phyloP scores from a whole-genome alignment of 2,888 invertebrate species.

The Brenthis ino region DNA sequence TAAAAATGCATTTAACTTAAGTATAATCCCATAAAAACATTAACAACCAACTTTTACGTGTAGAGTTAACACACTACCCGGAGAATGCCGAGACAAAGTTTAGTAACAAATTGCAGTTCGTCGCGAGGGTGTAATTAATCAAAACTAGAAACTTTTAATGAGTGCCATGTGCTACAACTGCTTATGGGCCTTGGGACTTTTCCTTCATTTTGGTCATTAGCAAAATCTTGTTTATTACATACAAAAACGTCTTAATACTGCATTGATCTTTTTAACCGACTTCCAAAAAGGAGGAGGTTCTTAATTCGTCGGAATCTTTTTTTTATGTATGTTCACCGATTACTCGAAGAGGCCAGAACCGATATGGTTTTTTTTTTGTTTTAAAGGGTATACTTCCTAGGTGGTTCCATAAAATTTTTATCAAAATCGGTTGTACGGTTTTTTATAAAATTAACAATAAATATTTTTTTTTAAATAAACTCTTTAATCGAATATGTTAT shows the following conservation, averaged over 20 bases:
- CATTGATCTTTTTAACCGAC: too few species aligned
- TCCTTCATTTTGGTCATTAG: constrained; percentile 15
- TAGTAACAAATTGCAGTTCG: constrained; percentile 38
- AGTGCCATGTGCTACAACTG: constrained; percentile 39
- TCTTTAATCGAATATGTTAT: too few species aligned
- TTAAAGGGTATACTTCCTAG: too few species aligned
- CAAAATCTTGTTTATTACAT: constrained; percentile 17
- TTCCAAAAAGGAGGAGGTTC: too few species aligned
- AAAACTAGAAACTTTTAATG: constrained; percentile 47
- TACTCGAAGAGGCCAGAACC: too few species aligned
- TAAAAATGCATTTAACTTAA: not conserved
- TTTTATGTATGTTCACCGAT: too few species aligned
- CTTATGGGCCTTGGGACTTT: constrained; percentile 30
- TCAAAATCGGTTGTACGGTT: too few species aligned
- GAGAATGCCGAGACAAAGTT: constrained; percentile 31
- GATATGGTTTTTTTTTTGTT: too few species aligned
- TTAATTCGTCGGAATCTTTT: too few species aligned
- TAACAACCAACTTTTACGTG: constrained; percentile 20
- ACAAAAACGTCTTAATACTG: not conserved
- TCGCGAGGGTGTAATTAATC: constrained; percentile 44
- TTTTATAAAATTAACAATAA: too few species aligned
- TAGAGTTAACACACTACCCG: constrained; percentile 25
- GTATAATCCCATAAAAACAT: constrained; percentile 14
- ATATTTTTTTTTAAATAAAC: too few species aligned
- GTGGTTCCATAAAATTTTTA: too few species aligned